phyloP scores from a whole-genome alignment of 1,140 invertebrate genomes.

The Bactericera cockerelli region DNA sequence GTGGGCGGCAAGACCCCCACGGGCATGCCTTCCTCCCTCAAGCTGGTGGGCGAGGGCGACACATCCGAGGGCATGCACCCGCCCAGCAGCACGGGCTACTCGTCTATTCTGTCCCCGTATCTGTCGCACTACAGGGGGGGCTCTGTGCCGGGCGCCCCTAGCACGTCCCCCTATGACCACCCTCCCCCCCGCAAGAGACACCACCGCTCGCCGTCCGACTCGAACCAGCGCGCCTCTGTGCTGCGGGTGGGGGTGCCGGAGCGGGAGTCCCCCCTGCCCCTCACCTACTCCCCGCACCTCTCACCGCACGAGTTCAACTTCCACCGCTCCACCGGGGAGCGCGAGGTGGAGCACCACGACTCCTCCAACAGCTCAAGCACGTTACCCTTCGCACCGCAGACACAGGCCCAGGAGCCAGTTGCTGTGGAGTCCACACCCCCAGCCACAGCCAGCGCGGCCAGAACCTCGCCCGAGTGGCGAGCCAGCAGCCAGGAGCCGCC shows the following conservation, averaged over 20 bases:
- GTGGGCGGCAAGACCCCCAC: constrained; percentile 14
- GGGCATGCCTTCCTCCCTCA: constrained; percentile 22
- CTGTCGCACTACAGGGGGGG: constrained; percentile 23
- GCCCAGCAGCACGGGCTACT: constrained; percentile 27
- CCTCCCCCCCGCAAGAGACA: constrained; percentile 29
- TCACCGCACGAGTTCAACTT: constrained; percentile 10
- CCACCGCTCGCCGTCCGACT: constrained; percentile 33
- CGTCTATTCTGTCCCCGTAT: constrained; percentile 31
- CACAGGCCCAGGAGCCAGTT: constrained; percentile 26
- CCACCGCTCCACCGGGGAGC: not conserved
- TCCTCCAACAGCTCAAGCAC: constrained; percentile 9
- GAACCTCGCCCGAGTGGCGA: not conserved
- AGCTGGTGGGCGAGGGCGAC: constrained; percentile 25
- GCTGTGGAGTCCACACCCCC: constrained; percentile 24
- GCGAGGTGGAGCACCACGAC: not conserved
- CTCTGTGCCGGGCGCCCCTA: constrained; percentile 1
- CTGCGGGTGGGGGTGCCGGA: constrained; percentile 38
- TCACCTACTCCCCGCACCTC: constrained; percentile 5
- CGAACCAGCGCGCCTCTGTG: constrained; percentile 41
- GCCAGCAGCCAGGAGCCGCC: constrained; percentile 25
- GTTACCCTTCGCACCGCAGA: constrained; percentile 23
- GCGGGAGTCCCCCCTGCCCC: constrained; percentile 18
- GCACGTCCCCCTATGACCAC: constrained; percentile 28
- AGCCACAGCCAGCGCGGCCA: not conserved
- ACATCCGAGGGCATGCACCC: constrained; percentile 21